Base-by-base conservation (phyloP, 1,140 invertebrate genomes). In the Tetramorium alpestre region DNA sequence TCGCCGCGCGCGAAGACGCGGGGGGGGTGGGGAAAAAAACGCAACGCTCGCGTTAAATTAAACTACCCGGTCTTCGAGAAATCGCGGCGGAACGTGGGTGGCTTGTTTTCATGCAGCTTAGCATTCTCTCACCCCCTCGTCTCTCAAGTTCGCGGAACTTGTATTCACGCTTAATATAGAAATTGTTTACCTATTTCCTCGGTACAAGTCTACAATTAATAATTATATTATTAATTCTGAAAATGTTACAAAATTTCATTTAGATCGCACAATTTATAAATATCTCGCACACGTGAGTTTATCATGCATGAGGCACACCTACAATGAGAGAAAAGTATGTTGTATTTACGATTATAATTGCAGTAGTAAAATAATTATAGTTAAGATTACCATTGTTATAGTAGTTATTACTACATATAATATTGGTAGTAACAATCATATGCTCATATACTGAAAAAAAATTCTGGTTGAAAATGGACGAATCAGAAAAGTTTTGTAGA, bases 41-140 rank as follows among this genome's bases (percentile, higher is more conserved):
- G 54, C 67, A 18, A 33, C 80, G 41, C 67, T 51, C 41, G 69
- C 44, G 54, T 84, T 84, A 84, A 75, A 84, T 84, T 84, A 84
- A 84, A 82, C 69, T 56, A 28, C 25, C 25, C 7, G 16, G 11
- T 18, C 44, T 73, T 75, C 47, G 10, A 38, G 69, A 47, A 25
- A 72, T 44, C 28, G 78, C 62, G 16, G 18, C 16, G 18, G 11
- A 25, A 82, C 22, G 16, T 62, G 22, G 38, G 4, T 6, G 3
- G 5, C 60, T 28, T 54, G 64, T 82, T 81, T 82, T 82, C 51
- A 73, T 44, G 16, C 25, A 58, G 65, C 72, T 33, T 82, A 73
- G 47, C 80, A 25, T 44, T 73, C 18, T 58, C 51, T n/a, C 51
- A 16, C 49, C 25, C 62, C 3, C 62, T n/a, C 18, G 11, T 49